Base-by-base conservation (phyloP, 37 sponge, comb jelly and placozoan genomes). In the Beroe ovata region DNA sequence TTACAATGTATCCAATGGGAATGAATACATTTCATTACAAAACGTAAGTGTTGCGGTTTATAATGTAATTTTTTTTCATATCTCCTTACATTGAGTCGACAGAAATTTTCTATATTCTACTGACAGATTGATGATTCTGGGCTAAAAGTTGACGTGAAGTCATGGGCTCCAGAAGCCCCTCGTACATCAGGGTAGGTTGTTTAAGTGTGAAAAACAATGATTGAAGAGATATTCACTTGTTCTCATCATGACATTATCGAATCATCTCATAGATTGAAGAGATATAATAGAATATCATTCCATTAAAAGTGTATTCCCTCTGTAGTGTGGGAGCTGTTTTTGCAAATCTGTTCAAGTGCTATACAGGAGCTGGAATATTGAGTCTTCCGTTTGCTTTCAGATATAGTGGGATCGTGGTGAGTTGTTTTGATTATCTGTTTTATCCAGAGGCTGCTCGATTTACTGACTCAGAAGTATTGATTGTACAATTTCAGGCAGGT, bases 401-500 rank as follows among this genome's bases (percentile, higher is more conserved):
- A 77, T 77, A 77, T 19, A 77, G 84, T 42, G 84, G 84, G 3
- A 35, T 77, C 41, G 42, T 77, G 8, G 84, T 77, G 21, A 77
- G 84, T 77, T 1, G 33, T 42, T 77, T 11, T 47, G n/a, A n/a
- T n/a, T n/a, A n/a, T n/a, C n/a, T n/a, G n/a, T n/a, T n/a, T n/a
- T n/a, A n/a, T n/a, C n/a, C n/a, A n/a, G n/a, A n/a, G n/a, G n/a
- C n/a, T n/a, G n/a, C n/a, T n/a, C n/a, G n/a, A n/a, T n/a, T n/a
- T n/a, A n/a, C n/a, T n/a, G n/a, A n/a, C n/a, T n/a, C n/a, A n/a
- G n/a, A n/a, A n/a, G n/a, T n/a, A n/a, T n/a, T n/a, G n/a, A n/a
- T n/a, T n/a, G n/a, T n/a, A n/a, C n/a, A n/a, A n/a, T 47, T 47
- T 62, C 84, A 77, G 84, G 84, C 84, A 32, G 84, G 84, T 33